These are phyloP conservation scores for Philypnodon macrostomus DNA, from an alignment of 2,797 vertebrate species.

Conservation along the genomic window DNA sequence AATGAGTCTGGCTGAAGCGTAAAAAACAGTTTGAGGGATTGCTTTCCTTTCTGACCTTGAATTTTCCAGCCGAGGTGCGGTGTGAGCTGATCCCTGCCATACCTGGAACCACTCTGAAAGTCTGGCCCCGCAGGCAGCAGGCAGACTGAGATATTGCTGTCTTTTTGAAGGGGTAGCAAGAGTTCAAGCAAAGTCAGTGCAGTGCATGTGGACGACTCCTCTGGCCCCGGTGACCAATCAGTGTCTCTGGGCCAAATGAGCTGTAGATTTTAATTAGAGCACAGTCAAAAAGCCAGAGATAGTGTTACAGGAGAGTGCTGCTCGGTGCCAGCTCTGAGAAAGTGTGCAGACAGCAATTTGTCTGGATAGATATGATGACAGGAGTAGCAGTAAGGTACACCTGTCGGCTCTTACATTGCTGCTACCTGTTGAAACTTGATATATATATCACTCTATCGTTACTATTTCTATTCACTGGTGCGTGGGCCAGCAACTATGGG, in stretches of 20 bases:
- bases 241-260: constrained; percentile 27
- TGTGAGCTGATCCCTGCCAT: constrained; percentile 57
- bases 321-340: constrained; percentile 26
- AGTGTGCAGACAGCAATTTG: constrained; percentile 19
- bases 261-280: constrained; percentile 52
- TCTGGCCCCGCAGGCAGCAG: constrained; percentile 39
- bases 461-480: background rate
- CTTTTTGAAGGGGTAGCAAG: constrained; percentile 22
- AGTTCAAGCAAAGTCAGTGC: constrained; percentile 24
- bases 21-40: constrained; percentile 57
- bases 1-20: constrained; percentile 39
- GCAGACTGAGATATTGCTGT: constrained; percentile 36
- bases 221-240: constrained; percentile 23
- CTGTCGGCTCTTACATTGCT: constrained; percentile 3
- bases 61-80: constrained; percentile 44
- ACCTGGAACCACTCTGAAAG: constrained; percentile 46
- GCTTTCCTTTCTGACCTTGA: constrained; percentile 63
- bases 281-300: constrained; percentile 28
- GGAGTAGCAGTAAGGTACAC: constrained; percentile 11
- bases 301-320: constrained; percentile 26
- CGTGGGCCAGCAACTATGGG: background rate
- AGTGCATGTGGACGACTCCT: constrained; percentile 19
- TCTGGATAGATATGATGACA: constrained; percentile 18
- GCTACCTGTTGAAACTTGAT: background rate
- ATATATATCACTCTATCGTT: background rate